phyloP scores from a whole-genome alignment of 1,140 invertebrate species.

The Drosophila lacertosa region DNA sequence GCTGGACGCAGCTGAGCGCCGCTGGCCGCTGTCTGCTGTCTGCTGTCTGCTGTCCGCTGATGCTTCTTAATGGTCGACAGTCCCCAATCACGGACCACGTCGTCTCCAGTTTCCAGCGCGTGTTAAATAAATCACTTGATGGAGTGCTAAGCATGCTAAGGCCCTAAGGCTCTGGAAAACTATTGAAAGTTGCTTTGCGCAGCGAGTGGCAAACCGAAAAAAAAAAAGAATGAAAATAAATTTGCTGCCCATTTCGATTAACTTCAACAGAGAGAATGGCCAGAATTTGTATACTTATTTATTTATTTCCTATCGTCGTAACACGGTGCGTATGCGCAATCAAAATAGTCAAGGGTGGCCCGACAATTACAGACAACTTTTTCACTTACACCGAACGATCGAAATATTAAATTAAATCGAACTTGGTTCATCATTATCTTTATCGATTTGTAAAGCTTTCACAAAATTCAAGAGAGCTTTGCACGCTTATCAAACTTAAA shows the following conservation, averaged over 20 bases:
- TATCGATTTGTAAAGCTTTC: constrained; percentile 12
- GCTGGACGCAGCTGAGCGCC: constrained; percentile 59
- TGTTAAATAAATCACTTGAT: constrained; percentile 80
- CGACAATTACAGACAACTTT: background rate
- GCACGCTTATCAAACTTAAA: too few relatives aligned
- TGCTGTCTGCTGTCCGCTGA: constrained; percentile 27
- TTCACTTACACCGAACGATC: background rate
- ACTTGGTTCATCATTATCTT: background rate
- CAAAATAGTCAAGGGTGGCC: background rate
- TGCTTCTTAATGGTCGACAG: constrained; percentile 62
- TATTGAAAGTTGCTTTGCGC: constrained; percentile 46
- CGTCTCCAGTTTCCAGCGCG: constrained; percentile 29
- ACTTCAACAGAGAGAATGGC: constrained; percentile 7
- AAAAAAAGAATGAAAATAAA: too few relatives aligned
- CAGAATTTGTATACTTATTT: background rate
- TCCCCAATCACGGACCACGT: constrained; percentile 4
- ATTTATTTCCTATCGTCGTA: background rate
- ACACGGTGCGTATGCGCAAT: constrained; percentile 28
- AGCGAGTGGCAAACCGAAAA: constrained; percentile 11
- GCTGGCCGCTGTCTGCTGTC: too few relatives aligned
- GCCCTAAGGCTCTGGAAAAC: constrained; percentile 38
- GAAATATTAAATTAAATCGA: background rate
- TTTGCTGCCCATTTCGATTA: constrained; percentile 27
- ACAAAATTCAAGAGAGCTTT: background rate
- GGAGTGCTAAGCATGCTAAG: constrained; percentile 69